Conservation (phyloP, 2,888 invertebrate genomes). For the Drosophila vallismaia region DNA sequence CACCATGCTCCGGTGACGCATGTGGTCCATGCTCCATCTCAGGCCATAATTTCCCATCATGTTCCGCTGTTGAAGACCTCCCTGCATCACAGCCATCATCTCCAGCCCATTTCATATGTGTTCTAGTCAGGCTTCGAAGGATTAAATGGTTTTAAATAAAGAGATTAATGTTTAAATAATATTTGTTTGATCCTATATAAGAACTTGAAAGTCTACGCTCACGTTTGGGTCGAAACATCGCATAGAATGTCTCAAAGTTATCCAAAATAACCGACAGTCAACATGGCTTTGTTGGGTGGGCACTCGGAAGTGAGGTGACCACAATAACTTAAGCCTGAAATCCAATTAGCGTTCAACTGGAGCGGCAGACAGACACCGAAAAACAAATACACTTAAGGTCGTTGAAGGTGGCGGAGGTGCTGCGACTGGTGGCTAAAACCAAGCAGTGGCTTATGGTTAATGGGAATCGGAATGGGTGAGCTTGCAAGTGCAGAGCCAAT, state of each 20-base stretch:
- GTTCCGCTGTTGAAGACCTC: conserved; percentile 68
- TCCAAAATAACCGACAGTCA: neutral
- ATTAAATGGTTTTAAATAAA: conserved; percentile 3
- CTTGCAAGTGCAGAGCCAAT: conserved; percentile 66
- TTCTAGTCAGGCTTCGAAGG: conserved; percentile 49
- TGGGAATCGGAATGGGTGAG: conserved; percentile 30
- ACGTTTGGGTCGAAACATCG: neutral
- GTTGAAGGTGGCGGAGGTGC: conserved; percentile 10
- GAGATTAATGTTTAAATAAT: neutral
- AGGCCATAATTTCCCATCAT: conserved; percentile 62
- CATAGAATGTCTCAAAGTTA: conserved; percentile 3
- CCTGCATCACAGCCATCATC: conserved; percentile 56
- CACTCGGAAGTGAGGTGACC: conserved; percentile 61
- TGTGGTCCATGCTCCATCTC: conserved; percentile 60
- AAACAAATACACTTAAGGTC: conserved; percentile 60
- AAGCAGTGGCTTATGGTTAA: conserved; percentile 5
- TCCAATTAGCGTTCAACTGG: conserved; percentile 68
- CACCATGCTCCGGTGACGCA: conserved; percentile 73
- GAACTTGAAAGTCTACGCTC: neutral
- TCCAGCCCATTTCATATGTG: conserved; percentile 72
- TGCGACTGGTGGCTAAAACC: neutral
- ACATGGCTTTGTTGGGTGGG: conserved; percentile 31
- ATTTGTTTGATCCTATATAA: neutral
- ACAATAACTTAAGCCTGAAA: conserved; percentile 56
- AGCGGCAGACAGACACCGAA: conserved; percentile 38